Percentiles rank a stretch among this genome's conserved stretches.
phyloP scores from a whole-genome alignment of 2,888 invertebrate genomes.

The Thera obeliscata region DNA sequence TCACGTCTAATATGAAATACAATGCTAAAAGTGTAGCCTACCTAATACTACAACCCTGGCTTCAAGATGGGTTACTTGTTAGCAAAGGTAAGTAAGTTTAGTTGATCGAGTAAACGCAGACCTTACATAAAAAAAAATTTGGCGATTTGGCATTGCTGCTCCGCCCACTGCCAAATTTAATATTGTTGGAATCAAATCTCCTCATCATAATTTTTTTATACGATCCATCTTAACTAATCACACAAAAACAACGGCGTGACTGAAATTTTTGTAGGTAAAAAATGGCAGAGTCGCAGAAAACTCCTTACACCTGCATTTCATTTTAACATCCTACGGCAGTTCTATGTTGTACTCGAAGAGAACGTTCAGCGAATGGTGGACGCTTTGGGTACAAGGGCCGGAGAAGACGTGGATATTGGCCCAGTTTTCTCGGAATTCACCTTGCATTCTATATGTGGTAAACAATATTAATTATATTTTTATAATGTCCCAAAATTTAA shows the following conservation, averaged over 20 bases:
- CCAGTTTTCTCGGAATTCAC: conserved; percentile 83
- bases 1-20: conserved; percentile 76
- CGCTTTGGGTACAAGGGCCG: conserved; percentile 52
- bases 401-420: conserved; percentile 73
- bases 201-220: no score
- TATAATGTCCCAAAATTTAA: no score
- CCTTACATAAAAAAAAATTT: no score
- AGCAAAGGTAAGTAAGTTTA: conserved; percentile 52
- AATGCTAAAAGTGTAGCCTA: conserved; percentile 81
- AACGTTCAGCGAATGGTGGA: conserved; percentile 69
- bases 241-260: no score
- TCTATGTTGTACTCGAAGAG: conserved; percentile 70
- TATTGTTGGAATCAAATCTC: no score
- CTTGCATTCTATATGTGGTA: conserved; percentile 72
- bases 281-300: conserved; percentile 86
- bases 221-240: no score
- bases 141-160: no score
- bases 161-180: no score
- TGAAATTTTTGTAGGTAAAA: conserved; percentile 63
- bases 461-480: no score
- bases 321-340: conserved; percentile 84
- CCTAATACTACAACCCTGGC: conserved; percentile 75
- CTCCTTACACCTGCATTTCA: conserved; percentile 87
- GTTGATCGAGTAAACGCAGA: no score
- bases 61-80: conserved; percentile 81